Conservation (phyloP, 2,113 vertebrate genomes). For the Syngnathus scovelli region DNA sequence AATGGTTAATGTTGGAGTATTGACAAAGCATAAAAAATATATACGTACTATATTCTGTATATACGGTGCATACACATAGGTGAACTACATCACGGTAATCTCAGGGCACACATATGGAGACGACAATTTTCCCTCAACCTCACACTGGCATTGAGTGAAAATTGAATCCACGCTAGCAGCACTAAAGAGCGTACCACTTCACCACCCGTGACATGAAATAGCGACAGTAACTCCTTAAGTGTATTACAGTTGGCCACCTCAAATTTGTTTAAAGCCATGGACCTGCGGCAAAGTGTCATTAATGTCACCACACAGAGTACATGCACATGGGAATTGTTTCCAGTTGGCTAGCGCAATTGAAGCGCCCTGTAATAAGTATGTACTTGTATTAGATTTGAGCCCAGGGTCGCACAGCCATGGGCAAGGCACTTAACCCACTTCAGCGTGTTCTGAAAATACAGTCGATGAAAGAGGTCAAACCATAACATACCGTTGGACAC, state of each 20-base stretch:
- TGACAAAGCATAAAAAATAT: too few species aligned
- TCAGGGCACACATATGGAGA: background rate
- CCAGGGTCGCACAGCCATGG: constrained; percentile 22
- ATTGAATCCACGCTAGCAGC: background rate
- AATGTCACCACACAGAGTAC: background rate
- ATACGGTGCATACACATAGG: background rate
- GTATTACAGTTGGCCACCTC: background rate
- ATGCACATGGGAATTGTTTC: constrained; percentile 21
- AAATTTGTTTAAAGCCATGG: background rate
- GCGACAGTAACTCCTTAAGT: background rate
- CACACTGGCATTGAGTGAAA: background rate
- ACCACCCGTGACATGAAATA: background rate
- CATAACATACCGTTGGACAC: constrained; percentile 21
- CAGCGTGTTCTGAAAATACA: constrained; percentile 9
- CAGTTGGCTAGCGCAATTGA: constrained; percentile 29
- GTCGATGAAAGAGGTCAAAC: constrained; percentile 43
- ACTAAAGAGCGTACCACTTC: background rate
- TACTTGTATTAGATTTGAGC: constrained; percentile 24
- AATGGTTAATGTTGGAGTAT: too few species aligned
- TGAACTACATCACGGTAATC: background rate
- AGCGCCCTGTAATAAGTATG: constrained; percentile 21
- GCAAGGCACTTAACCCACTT: constrained; percentile 54
- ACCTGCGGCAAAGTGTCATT: constrained; percentile 13
- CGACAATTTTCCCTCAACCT: background rate
- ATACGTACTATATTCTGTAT: too few species aligned